phyloP scores from a whole-genome alignment of 2,888 invertebrate species.

The Leucozona laternaria region DNA sequence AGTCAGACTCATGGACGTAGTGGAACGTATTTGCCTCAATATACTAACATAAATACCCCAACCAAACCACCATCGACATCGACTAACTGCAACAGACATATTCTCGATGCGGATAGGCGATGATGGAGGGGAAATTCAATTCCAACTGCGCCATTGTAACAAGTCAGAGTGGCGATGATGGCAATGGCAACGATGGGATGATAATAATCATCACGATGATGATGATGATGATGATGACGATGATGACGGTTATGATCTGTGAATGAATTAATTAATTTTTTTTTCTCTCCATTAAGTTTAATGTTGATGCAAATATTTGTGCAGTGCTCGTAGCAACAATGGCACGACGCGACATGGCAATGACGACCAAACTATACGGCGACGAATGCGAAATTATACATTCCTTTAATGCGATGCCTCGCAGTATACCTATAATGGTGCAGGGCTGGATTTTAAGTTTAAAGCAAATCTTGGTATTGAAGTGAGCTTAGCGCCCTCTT shows the following conservation, averaged over 20 bases:
- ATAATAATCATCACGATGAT: conserved; percentile 24
- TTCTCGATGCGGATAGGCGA: conserved; percentile 22
- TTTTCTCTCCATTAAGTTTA: conserved; percentile 29
- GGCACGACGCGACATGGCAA: conserved; percentile 59
- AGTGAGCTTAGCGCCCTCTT: background rate
- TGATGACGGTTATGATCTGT: conserved; percentile 57
- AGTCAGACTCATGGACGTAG: conserved; percentile 35
- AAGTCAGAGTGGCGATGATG: conserved; percentile 31
- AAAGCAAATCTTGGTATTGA: background rate
- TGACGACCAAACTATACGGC: conserved; percentile 26
- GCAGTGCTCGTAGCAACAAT: conserved; percentile 47
- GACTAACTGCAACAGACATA: conserved; percentile 53
- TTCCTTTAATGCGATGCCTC: conserved; percentile 20
- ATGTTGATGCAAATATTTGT: conserved; percentile 56
- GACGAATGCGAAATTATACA: conserved; percentile 57
- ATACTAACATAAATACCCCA: no score
- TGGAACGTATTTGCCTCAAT: conserved; percentile 21
- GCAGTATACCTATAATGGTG: background rate
- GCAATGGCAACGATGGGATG: conserved; percentile 37
- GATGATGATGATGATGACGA: conserved; percentile 42
- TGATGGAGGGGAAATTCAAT: conserved; percentile 10
- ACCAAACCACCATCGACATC: conserved; percentile 13
- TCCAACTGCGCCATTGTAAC: conserved; percentile 55
- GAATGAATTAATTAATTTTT: conserved; percentile 45
- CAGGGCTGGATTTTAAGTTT: background rate